Evolutionary conservation across 2,888 invertebrate genomes (phyloP), one percentile per base, ranked within the genome.

Genomic region (Cataglyphis cursor): DNA sequence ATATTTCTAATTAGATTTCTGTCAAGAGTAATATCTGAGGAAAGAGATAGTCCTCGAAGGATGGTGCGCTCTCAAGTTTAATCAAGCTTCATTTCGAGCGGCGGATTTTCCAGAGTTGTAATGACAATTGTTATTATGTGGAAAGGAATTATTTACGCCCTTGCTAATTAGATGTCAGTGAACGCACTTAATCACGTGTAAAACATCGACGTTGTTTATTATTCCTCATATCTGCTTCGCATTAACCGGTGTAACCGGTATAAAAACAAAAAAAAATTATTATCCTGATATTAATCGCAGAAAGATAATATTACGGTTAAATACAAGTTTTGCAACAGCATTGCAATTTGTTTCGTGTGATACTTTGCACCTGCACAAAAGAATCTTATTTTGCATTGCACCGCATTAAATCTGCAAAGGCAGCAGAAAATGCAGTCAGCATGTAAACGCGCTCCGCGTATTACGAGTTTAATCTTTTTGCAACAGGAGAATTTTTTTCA

Each of bases 1-100:
- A 75, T 76, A 51, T 81, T 74, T 8, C 81, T 81, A 84, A 84
- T 84, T 84, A 84, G 68, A 61, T 73, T 15, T 9, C 12, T 35
- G 35, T 48, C 35, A 48, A 66, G 66, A 66, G 12, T 59, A 38
- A 38, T 21, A 61, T 80, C n/a, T 41, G 21, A 28, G 74, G 51
- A 65, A 73, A 59, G 72, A 65, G 54, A 70, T 57, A 59, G 38
- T 72, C 21, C 48, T 54, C 31, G 35, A 73, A 74, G 41, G n/a
- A 51, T 51, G 61, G 54, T 31, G 38, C 54, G n/a, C 9, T 35
- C 35, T 62, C 74, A n/a, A 74, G 57, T 82, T 84, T 82, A 82
- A 84, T 84, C 54, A 81, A 75, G 81, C 38, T 44, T n/a, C 48
- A 68, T 75, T 28, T 44, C 18, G 81, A 81, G 21, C 28, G 57